Percentiles rank a stretch among this genome's conserved stretches.
Conservation (phyloP, 2,888 invertebrate genomes). For the Polyommatus iphigenia region DNA sequence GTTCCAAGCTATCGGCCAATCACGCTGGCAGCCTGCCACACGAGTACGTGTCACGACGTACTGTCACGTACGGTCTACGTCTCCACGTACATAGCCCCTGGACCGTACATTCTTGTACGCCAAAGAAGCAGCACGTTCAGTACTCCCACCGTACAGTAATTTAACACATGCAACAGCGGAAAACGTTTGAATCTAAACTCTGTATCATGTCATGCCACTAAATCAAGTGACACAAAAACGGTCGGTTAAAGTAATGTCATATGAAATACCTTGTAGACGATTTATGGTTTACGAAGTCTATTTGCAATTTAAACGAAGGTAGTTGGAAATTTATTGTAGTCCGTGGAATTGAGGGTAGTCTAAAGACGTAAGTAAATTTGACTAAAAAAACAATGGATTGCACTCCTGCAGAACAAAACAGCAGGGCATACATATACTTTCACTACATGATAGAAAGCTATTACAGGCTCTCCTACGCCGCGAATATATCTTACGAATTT, state of each 20-base stretch:
- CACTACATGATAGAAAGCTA: no score
- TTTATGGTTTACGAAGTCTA: neutral
- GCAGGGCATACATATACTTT: no score
- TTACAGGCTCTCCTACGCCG: no score
- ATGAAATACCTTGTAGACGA: neutral
- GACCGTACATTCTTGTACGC: neutral
- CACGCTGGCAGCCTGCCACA: slow-evolving; percentile 23
- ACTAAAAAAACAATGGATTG: no score
- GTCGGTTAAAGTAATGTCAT: neutral
- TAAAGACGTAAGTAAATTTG: no score
- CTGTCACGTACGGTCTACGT: neutral
- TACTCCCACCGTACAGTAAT: neutral
- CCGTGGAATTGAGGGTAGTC: neutral
- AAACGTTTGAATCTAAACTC: neutral
- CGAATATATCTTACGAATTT: no score
- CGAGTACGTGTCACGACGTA: neutral
- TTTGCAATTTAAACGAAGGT: slow-evolving; percentile 6
- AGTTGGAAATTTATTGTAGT: neutral
- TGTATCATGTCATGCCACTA: slow-evolving; percentile 17
- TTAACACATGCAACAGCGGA: slow-evolving; percentile 10
- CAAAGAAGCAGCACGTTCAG: neutral
- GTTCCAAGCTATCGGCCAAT: slow-evolving; percentile 31
- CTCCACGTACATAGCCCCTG: neutral
- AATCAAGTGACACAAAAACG: slow-evolving; percentile 10
- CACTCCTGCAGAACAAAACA: no score